phyloP scores from a whole-genome alignment of 2,113 vertebrate genomes.

The Dasyornis broadbenti region DNA sequence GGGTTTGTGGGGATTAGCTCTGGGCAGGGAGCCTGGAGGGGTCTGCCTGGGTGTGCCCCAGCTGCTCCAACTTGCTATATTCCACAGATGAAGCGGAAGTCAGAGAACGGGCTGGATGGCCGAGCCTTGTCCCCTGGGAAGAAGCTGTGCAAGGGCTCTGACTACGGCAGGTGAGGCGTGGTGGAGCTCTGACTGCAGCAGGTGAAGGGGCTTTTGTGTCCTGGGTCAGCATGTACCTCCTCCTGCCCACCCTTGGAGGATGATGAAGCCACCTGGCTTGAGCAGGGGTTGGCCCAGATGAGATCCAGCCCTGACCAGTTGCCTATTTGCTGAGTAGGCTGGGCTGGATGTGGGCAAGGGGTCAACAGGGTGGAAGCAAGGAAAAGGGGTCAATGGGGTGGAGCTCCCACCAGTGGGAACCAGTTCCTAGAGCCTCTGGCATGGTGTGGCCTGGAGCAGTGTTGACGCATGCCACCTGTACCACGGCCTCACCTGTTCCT shows the following conservation, averaged over 20 bases:
- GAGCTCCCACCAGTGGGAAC: accelerated
- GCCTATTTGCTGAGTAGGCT: not conserved
- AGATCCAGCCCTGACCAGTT: not conserved
- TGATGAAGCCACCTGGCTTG: not conserved
- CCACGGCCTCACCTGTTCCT: not conserved
- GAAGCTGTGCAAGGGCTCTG: slow-evolving; percentile 60
- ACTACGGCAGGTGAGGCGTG: slow-evolving; percentile 30
- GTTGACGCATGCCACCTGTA: not conserved
- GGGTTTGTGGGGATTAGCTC: not conserved
- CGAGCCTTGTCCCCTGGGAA: slow-evolving; percentile 55
- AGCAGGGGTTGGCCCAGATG: not conserved
- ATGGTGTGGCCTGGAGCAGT: not conserved
- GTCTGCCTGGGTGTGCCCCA: not conserved
- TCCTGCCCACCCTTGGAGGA: not conserved
- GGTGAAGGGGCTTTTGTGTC: not conserved
- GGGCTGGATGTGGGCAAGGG: not conserved
- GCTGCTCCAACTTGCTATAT: not conserved
- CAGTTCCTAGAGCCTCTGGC: not conserved
- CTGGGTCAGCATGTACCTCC: accelerated
- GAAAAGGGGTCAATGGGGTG: not conserved
- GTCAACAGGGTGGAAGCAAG: not conserved
- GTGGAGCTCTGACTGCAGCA: not conserved
- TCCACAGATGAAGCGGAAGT: slow-evolving; percentile 67
- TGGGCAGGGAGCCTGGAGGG: not conserved
- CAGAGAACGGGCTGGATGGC: slow-evolving; percentile 21